These are phyloP conservation scores for Clytia hemisphaerica DNA, from an alignment of 30 jellyfish, hydroid and myxozoan genomes.

Conservation along the genomic window DNA sequence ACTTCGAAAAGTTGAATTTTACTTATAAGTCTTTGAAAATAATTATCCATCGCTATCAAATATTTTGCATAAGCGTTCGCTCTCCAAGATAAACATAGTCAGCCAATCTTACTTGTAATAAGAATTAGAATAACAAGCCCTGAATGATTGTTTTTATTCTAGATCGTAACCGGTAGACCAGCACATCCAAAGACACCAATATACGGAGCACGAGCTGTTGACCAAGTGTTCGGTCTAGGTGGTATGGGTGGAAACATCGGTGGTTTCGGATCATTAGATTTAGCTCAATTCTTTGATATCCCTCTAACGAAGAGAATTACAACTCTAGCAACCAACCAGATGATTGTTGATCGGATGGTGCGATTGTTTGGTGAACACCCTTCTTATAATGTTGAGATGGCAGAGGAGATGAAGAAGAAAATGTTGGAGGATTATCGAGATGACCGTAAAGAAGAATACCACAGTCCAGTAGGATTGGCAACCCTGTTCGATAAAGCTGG, in stretches of 20 bases:
- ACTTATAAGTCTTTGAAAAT: too few species aligned
- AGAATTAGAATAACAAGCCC: too few species aligned
- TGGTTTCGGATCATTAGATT: conserved; percentile 51
- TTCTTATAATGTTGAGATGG: conserved; percentile 52
- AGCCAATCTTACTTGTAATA: too few species aligned
- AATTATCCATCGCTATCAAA: too few species aligned
- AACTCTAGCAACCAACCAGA: conserved; percentile 48
- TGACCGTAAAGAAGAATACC: conserved; percentile 65
- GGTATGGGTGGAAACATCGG: conserved; percentile 36
- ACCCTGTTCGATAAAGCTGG: conserved; percentile 61
- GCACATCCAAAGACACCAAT: conserved; percentile 46
- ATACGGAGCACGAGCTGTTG: conserved; percentile 68
- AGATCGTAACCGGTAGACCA: conserved; percentile 42
- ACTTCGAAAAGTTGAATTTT: too few species aligned
- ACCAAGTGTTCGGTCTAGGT: conserved; percentile 62
- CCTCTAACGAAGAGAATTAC: conserved; percentile 64
- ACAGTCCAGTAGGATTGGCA: conserved; percentile 65
- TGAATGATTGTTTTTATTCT: too few species aligned
- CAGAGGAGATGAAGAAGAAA: conserved; percentile 38
- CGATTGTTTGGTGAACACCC: conserved; percentile 47
- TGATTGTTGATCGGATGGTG: conserved; percentile 46
- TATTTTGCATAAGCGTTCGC: too few species aligned
- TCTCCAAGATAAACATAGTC: too few species aligned
- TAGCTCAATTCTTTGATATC: conserved; percentile 53
- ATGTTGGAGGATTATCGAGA: conserved; percentile 63